phyloP scores from a whole-genome alignment of 1,140 invertebrate genomes.

The Papilio dardanus region DNA sequence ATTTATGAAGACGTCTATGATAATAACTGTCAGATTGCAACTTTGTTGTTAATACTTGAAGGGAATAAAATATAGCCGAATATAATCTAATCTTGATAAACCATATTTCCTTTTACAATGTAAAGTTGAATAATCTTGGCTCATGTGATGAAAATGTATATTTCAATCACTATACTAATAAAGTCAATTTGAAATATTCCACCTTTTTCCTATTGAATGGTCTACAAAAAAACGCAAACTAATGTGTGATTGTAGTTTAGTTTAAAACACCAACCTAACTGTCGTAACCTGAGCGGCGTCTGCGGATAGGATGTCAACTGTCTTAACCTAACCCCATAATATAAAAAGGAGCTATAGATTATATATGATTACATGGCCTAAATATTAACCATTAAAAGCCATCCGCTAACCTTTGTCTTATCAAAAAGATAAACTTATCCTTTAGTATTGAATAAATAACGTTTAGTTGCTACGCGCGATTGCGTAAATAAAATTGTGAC shows the following conservation, averaged over 20 bases:
- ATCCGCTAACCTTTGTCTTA: constrained; percentile 17
- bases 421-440: background rate
- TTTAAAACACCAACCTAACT: too few species aligned
- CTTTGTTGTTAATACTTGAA: background rate
- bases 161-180: too few species aligned
- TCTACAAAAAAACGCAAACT: too few species aligned
- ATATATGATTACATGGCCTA: background rate
- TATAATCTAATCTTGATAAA: constrained; percentile 6
- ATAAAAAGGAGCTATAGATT: background rate
- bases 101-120: constrained; percentile 3
- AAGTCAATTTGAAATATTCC: too few species aligned
- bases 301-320: too few species aligned
- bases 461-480: constrained; percentile 8
- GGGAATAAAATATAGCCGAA: background rate
- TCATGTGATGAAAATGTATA: background rate
- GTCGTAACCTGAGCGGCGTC: too few species aligned
- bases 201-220: too few species aligned
- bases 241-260: too few species aligned
- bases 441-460: constrained; percentile 16
- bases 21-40: constrained; percentile 5
- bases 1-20: background rate
- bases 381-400: background rate
- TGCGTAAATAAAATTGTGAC: background rate
- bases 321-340: background rate
- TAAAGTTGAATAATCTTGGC: background rate